phyloP scores from a whole-genome alignment of 2,888 invertebrate species.

The Pyrocoelia pectoralis region DNA sequence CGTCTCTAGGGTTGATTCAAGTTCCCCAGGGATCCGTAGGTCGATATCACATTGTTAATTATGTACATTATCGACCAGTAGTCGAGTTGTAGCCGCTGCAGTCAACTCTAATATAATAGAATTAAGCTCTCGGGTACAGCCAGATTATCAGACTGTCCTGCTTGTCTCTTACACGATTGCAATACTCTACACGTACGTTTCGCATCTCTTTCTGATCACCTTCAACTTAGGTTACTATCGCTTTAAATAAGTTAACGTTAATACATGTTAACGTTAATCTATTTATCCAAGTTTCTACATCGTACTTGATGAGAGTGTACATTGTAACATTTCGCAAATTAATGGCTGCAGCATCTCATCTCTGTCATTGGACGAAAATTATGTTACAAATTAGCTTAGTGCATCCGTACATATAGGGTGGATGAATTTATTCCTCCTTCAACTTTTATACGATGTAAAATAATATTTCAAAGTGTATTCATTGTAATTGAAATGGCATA shows the following conservation, averaged over 20 bases:
- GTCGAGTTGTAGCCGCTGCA: conserved; percentile 55
- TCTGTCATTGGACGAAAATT: conserved; percentile 37
- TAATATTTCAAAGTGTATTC: no score
- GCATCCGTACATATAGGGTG: conserved; percentile 16
- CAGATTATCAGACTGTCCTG: conserved; percentile 54
- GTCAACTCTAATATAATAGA: conserved; percentile 56
- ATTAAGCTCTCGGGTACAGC: conserved; percentile 55
- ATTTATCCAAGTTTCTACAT: conserved; percentile 31
- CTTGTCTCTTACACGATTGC: conserved; percentile 11
- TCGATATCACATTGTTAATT: conserved; percentile 60
- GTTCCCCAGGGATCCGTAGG: conserved; percentile 47
- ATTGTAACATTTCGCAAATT: conserved; percentile 41
- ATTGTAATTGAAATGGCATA: no score
- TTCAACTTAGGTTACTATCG: conserved; percentile 15
- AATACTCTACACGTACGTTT: conserved; percentile 25
- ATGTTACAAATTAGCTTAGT: conserved; percentile 35
- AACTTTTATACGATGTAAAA: no score
- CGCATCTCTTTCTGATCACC: conserved; percentile 24
- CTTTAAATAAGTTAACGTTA: conserved; percentile 31
- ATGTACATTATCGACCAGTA: conserved; percentile 58
- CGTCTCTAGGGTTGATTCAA: conserved; percentile 27
- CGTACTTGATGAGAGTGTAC: conserved; percentile 35
- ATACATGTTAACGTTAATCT: conserved; percentile 10
- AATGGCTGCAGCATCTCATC: conserved; percentile 40
- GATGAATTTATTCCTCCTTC: neutral